Base-by-base conservation (phyloP, 1,140 invertebrate genomes). In the Calephelis nemesis region DNA sequence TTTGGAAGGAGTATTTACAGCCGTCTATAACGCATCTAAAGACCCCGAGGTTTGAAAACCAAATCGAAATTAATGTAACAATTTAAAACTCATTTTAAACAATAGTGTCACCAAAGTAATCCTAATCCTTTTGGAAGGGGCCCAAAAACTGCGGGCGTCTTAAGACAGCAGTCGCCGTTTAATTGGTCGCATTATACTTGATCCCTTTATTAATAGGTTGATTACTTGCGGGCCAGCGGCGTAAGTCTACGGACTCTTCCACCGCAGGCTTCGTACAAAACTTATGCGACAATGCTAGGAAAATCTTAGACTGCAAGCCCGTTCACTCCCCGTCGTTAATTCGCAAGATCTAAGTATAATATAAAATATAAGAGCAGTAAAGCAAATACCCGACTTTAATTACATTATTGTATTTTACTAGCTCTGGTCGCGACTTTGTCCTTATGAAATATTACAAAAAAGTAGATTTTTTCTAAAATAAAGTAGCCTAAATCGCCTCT, bases 191-290 rank as follows among this genome's bases (percentile, higher is more conserved):
- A 91, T 91, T 90, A 90, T 76, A 78, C 78, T 78, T 85, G 78
- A 91, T 81, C 88, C 81, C 81, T 80, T 83, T 91, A 91, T 90
- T 90, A 91, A 91, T 91, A 88, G 87, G 86, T 90, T 85, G 87
- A 88, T 91, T 90, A 90, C 81, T 86, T 82, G 85, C 79, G 84
- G 86, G 75, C 75, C 78, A 78, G 68, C 71, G 71, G 70, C 67
- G 73, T 69, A 77, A 71, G 75, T 60, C 30, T 60, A 73, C 74
- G 72, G 80, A 77, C 78, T 72, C 68, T 73, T 69, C 69, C 69
- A 52, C 70, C 67, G 67, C 79, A 70, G 62, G 68, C 72, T 62
- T 39, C 49, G 62, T 68, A 70, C 72, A 68, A 74, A 69, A 70
- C 72, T 78, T 79, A 78, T 74, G 74, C 77, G 78, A 80, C 75